These are phyloP conservation scores for Chionoecetes opilio DNA, from an alignment of 1,140 invertebrate species.

Conservation along the genomic window DNA sequence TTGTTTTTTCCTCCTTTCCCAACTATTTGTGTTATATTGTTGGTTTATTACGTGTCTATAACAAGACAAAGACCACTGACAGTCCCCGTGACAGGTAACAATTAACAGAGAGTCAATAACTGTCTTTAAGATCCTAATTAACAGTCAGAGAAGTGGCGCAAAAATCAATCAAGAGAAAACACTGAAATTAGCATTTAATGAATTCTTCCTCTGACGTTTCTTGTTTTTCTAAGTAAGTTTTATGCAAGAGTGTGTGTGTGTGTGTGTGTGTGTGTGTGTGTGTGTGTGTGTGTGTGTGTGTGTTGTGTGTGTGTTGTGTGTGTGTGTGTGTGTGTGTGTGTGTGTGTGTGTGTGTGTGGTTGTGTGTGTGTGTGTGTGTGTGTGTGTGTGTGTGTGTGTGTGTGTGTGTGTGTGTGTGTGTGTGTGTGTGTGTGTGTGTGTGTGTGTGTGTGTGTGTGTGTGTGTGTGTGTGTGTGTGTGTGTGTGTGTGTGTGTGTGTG, in stretches of 20 bases:
- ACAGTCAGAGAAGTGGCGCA: too few species aligned
- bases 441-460: constrained; percentile 65
- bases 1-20: neutral
- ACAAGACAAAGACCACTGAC: too few species aligned
- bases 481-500: constrained; percentile 53
- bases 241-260: neutral
- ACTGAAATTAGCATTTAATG: too few species aligned
- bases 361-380: neutral
- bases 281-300: constrained; percentile 59
- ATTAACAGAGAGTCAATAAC: too few species aligned
- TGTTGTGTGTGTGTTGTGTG: constrained; percentile 65
- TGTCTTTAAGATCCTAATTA: too few species aligned
- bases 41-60: too few species aligned
- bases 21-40: too few species aligned
- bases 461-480: constrained; percentile 63
- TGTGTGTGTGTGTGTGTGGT: constrained; percentile 59
- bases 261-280: too few species aligned
- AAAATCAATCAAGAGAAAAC: too few species aligned
- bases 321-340: constrained; percentile 63
- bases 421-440: constrained; percentile 65
- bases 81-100: too few species aligned
- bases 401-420: constrained; percentile 16
- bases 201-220: too few species aligned
- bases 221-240: neutral
- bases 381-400: too few species aligned